These are phyloP conservation scores for Lethenteron reissneri DNA, from an alignment of 2,113 vertebrate genomes.

Conservation along the genomic window DNA sequence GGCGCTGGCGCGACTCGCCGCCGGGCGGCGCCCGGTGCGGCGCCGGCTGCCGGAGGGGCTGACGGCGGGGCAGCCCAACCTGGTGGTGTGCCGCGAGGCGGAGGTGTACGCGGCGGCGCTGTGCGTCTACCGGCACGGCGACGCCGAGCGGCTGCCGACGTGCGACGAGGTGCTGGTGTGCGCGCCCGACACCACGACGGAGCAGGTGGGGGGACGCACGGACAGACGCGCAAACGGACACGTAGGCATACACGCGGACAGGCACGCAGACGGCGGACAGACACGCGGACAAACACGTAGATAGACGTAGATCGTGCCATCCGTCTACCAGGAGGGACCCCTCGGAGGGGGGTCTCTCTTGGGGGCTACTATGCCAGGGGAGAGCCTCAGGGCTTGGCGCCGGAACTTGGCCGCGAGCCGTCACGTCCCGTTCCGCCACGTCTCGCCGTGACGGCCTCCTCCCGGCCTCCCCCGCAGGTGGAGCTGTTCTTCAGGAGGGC, in stretches of 20 bases:
- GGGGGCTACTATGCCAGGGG: no score
- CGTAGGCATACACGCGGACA: no score
- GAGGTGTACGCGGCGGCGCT: slow-evolving; percentile 23
- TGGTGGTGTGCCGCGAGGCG: slow-evolving; percentile 20
- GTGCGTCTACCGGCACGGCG: slow-evolving; percentile 20
- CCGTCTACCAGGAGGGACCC: no score
- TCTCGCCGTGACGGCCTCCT: no score
- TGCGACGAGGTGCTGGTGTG: slow-evolving; percentile 32
- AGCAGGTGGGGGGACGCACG: slow-evolving; percentile 14
- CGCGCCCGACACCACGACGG: slow-evolving; percentile 24
- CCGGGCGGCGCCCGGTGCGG: slow-evolving; percentile 6
- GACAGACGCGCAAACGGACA: no score
- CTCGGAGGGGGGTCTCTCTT: no score
- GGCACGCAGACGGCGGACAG: no score
- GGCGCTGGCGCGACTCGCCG: slow-evolving; percentile 32
- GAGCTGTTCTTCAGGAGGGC: slow-evolving; percentile 32
- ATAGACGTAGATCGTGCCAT: no score
- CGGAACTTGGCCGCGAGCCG: no score
- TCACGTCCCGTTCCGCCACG: no score
- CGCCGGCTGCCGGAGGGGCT: slow-evolving; percentile 28
- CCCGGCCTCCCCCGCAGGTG: slow-evolving; percentile 11
- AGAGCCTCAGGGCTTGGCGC: no score
- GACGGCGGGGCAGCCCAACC: slow-evolving; percentile 24
- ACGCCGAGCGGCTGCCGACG: slow-evolving; percentile 22
- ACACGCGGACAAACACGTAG: no score